phyloP scores from a whole-genome alignment of 2,113 vertebrate genomes.

The Morone saxatilis region DNA sequence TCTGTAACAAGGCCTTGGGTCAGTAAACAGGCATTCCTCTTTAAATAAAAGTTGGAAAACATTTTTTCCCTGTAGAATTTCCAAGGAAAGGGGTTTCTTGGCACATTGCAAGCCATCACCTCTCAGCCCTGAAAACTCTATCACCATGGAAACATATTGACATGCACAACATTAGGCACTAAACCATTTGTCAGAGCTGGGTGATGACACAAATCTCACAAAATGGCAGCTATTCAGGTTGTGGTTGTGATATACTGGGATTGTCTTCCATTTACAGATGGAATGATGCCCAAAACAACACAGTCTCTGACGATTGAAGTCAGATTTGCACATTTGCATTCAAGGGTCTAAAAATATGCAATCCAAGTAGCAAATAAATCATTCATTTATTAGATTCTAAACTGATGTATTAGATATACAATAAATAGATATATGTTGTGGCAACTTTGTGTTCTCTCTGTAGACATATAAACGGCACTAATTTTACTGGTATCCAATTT shows the following conservation, averaged over 20 bases:
- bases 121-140: constrained; percentile 33
- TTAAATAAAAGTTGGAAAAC: not conserved
- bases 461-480: not conserved
- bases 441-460: not conserved
- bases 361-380: not conserved
- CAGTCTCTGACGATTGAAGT: not conserved
- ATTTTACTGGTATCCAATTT: not conserved
- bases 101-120: constrained; percentile 4
- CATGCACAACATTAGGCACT: constrained; percentile 47
- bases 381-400: not conserved
- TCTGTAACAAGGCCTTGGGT: not conserved
- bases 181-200: constrained; percentile 33
- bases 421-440: not conserved
- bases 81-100: not conserved
- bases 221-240: constrained; percentile 38
- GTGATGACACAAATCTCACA: constrained; percentile 40
- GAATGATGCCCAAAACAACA: constrained; percentile 8
- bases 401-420: not conserved
- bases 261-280: constrained; percentile 9
- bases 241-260: not conserved
- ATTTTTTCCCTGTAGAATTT: not conserved
- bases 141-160: constrained; percentile 66
- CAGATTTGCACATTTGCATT: not conserved
- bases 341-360: not conserved
- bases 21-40: not conserved